Conservation (phyloP, 2,113 vertebrate genomes). For the Gymnocephalus cernua region DNA sequence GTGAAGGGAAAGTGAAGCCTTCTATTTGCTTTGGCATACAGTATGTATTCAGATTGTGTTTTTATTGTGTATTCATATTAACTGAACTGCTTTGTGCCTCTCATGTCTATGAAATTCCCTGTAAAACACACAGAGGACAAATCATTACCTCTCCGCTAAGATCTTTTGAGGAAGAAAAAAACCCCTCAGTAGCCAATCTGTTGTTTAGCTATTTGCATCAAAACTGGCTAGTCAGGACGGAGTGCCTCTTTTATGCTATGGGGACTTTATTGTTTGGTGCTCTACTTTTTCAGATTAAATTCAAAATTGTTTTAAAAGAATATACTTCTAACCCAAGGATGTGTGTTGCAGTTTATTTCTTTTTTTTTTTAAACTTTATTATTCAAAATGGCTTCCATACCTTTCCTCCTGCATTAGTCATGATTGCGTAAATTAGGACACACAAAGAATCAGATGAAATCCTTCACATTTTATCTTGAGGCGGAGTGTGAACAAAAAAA, state of each 20-base stretch:
- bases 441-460: constrained; percentile 37
- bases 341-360: constrained; percentile 71
- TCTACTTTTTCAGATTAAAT: constrained; percentile 82
- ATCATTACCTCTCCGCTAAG: constrained; percentile 74
- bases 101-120: constrained; percentile 70
- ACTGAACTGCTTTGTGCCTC: constrained; percentile 82
- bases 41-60: constrained; percentile 69
- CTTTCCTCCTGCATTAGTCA: constrained; percentile 24
- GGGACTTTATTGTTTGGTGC: constrained; percentile 83
- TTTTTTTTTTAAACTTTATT: background rate
- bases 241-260: constrained; percentile 80
- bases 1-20: constrained; percentile 69
- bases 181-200: constrained; percentile 72
- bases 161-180: constrained; percentile 42
- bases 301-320: constrained; percentile 79
- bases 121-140: constrained; percentile 75
- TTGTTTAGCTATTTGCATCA: constrained; percentile 73
- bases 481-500: background rate
- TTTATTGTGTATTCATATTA: constrained; percentile 73
- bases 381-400: background rate
- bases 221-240: constrained; percentile 70
- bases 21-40: constrained; percentile 66
- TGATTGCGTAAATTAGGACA: constrained; percentile 25
- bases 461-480: constrained; percentile 43
- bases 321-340: constrained; percentile 69